These are phyloP conservation scores for Dasysyrphus tricinctus DNA, from an alignment of 2,888 invertebrate genomes.

Conservation along the genomic window DNA sequence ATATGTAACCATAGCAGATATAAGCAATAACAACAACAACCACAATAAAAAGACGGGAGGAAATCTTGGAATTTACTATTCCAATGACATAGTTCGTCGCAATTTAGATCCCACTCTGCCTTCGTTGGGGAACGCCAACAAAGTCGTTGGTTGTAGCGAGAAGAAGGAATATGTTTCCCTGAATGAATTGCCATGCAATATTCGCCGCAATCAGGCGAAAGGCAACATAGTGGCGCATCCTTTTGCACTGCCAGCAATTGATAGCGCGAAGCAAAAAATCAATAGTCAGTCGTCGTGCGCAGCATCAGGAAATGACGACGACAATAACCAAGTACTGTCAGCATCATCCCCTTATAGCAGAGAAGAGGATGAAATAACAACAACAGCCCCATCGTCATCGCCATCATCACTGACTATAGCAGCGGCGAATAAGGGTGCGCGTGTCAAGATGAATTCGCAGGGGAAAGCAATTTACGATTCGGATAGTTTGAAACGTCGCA, in stretches of 20 bases:
- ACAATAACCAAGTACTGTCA: conserved; percentile 65
- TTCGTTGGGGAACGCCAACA: conserved; percentile 84
- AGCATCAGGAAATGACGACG: conserved; percentile 76
- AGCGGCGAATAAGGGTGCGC: conserved; percentile 82
- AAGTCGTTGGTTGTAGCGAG: conserved; percentile 50
- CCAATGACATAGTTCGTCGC: conserved; percentile 88
- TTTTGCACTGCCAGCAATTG: conserved; percentile 70
- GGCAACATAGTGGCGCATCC: conserved; percentile 64
- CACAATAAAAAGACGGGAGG: conserved; percentile 76
- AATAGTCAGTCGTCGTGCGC: conserved; percentile 75
- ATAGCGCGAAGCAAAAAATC: conserved; percentile 65
- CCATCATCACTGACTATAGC: conserved; percentile 65
- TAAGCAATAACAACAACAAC: conserved; percentile 89
- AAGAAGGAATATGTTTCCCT: conserved; percentile 89
- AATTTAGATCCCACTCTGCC: conserved; percentile 85
- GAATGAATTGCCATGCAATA: conserved; percentile 88
- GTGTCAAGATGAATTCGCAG: conserved; percentile 92
- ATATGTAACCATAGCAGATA: conserved; percentile 93
- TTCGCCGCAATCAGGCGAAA: conserved; percentile 78
- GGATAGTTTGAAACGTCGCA: conserved; percentile 90
- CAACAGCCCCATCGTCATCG: conserved; percentile 76
- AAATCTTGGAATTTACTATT: conserved; percentile 85
- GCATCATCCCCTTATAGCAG: conserved; percentile 62
- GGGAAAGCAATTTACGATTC: conserved; percentile 95
- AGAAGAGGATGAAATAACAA: conserved; percentile 65